Base-by-base conservation (phyloP, 2,888 invertebrate species). In the Tipula unca region DNA sequence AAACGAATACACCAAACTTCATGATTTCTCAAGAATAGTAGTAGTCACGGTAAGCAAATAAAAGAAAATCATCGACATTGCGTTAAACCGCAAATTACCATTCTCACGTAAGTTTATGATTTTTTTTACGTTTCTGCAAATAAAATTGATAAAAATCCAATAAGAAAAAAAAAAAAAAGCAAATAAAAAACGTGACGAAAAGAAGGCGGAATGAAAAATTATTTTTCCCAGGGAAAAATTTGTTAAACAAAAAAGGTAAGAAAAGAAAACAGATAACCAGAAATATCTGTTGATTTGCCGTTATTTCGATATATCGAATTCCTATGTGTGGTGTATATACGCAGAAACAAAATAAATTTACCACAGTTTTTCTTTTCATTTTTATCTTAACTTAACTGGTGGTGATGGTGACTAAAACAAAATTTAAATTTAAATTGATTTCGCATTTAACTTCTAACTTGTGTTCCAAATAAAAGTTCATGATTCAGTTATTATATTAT, bases 351-450 rank as follows among this genome's bases (percentile, higher is more conserved):
- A 69, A 69, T 10, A 69, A 69, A 69, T 69, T 69, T 69, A 8
- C 48, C 48, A 48, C 48, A 48, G 1, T 48, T 17, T 48, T n/a
- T 25, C 6, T 20, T 25, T 69, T 48, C 17, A 4, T 1, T 48
- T 48, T 48, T 48, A 48, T 48, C 48, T 48, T 20, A 17, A 48
- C 48, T n/a, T n/a, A n/a, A n/a, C n/a, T n/a, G n/a, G n/a, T n/a
- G 48, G 5, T n/a, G 25, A 14, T 25, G 69, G 25, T 25, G 69
- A 69, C 69, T 69, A 6, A 69, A 69, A 69, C 25, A 69, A 69
- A 69, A 25, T 69, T 69, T 69, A 69, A 69, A 69, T 69, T 69
- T 69, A 69, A 69, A 69, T 69, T 69, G 69, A 69, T 69, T 69
- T 69, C 25, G 10, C 10, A 69, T 69, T 69, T 20, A 69, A 69